A percentile compares a stretch with the other conserved stretches of the same genome.
Evolutionary conservation across 2,797 vertebrate genomes (phyloP).

Genomic region (Zalophus californianus): DNA sequence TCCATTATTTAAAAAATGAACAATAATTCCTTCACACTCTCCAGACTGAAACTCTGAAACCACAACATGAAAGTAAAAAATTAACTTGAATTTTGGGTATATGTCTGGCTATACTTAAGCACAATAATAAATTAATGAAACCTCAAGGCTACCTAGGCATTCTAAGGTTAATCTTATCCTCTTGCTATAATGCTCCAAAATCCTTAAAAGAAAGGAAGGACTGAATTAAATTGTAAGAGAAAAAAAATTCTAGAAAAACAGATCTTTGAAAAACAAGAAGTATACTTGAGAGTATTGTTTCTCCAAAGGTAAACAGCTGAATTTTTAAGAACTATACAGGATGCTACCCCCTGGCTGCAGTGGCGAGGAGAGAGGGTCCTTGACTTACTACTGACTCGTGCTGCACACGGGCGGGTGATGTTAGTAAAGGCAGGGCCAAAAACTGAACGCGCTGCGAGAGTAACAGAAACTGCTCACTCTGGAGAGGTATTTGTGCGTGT

Average conservation of each 20-base stretch:
- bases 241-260: constrained; percentile 6
- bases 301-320: constrained; percentile 35
- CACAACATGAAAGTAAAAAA: constrained; percentile 3
- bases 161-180: background rate
- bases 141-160: background rate
- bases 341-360: background rate
- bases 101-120: background rate
- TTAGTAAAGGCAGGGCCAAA: background rate
- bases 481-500: background rate
- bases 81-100: background rate
- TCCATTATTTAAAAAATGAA: background rate
- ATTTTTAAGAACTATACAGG: constrained; percentile 21
- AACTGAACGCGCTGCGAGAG: background rate
- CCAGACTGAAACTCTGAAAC: background rate
- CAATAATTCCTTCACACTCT: background rate
- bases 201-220: background rate
- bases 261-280: constrained; percentile 32
- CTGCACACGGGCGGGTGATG: background rate
- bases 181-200: background rate
- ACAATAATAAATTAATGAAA: background rate
- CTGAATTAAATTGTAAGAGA: background rate
- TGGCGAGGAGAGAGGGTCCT: no score
- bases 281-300: background rate
- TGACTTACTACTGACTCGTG: background rate
- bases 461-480: background rate